Evolutionary conservation across 2,113 vertebrate species (phyloP), one percentile per base, ranked within the genome.

Genomic region (Glaucidium brasilianum): DNA sequence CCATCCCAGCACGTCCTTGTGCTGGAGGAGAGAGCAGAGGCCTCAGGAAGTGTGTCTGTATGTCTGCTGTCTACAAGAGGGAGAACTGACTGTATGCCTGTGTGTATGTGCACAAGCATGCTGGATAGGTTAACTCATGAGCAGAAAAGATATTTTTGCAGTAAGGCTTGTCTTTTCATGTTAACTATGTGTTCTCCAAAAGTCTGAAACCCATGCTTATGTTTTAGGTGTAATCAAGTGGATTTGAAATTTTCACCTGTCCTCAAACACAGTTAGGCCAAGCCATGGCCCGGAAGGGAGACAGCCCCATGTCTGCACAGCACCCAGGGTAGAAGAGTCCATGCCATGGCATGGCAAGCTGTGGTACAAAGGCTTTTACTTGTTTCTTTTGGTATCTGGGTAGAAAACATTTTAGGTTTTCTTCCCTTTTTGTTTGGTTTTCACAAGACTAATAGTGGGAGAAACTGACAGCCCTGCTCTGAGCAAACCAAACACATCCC

Each of bases 1-100:
- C 37, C 62, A 45, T 25, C 27, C 63, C 10, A 2, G 35, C 50
- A 17, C 1, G 0, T 52, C 32, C 52, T 37, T 1, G 7, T 50
- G 41, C 56, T 23, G 16, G 50, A 56, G 12, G 12, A 2, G 71
- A n/a, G 23, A 45, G 47, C 27, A 53, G 58, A 34, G 64, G 30
- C 26, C 26, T 45, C 32, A 5, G 30, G 22, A 63, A 27, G 18
- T 23, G 2, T 4, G 25, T 39, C 39, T 39, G 18, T 23, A 2
- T 4, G 25, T 34, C 34, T 29, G 17, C 35, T 59, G 32, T 50
- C 37, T 37, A 27, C 49, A n/a, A 69, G 63, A 69, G 16, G 15
- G 68, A 34, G 20, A n/a, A 20, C 62, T 76, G 55, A 10, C 39
- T 26, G 16, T 47, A 13, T 5, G 37, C 32, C 10, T 5, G 6